These are phyloP conservation scores for Rhinoraja longicauda DNA, from an alignment of 2,797 vertebrate species.

Conservation along the genomic window DNA sequence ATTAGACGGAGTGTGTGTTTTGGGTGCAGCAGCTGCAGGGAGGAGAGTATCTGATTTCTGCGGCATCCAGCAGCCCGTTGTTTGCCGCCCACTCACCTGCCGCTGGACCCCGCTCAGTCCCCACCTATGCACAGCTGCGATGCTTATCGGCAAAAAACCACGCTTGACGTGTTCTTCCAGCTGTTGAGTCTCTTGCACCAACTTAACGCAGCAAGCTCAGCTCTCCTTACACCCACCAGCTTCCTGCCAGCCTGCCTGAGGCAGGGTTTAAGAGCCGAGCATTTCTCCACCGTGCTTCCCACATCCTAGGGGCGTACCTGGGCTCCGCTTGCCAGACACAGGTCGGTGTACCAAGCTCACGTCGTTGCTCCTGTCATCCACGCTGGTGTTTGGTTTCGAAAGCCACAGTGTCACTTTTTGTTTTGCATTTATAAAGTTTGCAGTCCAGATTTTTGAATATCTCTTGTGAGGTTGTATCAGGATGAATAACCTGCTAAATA, in stretches of 20 bases:
- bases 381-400: not conserved
- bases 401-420: not conserved
- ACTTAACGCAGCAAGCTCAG: not conserved
- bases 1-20: conserved; percentile 3
- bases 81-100: conserved; percentile 28
- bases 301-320: not conserved
- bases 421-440: not conserved
- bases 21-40: conserved; percentile 30
- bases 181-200: conserved; percentile 11
- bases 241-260: conserved; percentile 11
- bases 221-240: conserved; percentile 23
- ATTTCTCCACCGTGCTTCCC: not conserved
- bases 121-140: conserved; percentile 2
- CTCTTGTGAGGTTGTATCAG: not conserved
- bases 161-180: conserved; percentile 26
- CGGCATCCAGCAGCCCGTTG: conserved; percentile 29
- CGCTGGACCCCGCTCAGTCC: conserved; percentile 13
- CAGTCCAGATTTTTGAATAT: not conserved
- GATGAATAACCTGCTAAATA: not conserved
- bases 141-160: conserved; percentile 36
- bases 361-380: not conserved
- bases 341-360: not conserved
- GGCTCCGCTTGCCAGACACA: not conserved
- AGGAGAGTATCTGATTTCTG: conserved; percentile 35
- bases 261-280: not conserved